These are phyloP conservation scores for Toxonevra muliebris DNA, from an alignment of 2,888 invertebrate genomes.

Conservation along the genomic window DNA sequence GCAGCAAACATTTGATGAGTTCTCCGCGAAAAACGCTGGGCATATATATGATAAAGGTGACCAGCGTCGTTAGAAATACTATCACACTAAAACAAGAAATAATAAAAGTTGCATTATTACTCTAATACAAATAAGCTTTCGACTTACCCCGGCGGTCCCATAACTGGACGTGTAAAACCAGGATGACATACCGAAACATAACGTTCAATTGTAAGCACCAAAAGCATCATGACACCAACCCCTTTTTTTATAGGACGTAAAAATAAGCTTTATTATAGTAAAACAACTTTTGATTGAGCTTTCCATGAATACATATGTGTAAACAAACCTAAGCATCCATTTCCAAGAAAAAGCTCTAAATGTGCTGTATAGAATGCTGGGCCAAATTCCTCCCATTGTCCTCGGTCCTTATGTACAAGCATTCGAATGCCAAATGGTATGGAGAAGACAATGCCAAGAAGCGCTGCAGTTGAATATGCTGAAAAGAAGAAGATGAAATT, in stretches of 20 bases:
- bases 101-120: constrained; percentile 13
- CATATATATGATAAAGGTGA: constrained; percentile 74
- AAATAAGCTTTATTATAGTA: background rate
- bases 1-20: constrained; percentile 68
- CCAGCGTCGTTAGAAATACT: constrained; percentile 72
- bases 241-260: constrained; percentile 58
- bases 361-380: constrained; percentile 77
- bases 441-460: constrained; percentile 76
- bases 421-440: constrained; percentile 75
- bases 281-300: constrained; percentile 2
- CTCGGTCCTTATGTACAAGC: constrained; percentile 72
- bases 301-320: background rate
- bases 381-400: constrained; percentile 72
- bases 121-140: constrained; percentile 31
- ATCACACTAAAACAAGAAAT: constrained; percentile 63
- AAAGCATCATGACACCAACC: constrained; percentile 79
- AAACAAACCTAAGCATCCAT: constrained; percentile 72
- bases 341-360: constrained; percentile 76
- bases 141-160: constrained; percentile 70
- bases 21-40: constrained; percentile 74
- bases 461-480: constrained; percentile 81
- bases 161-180: constrained; percentile 72
- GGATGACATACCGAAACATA: constrained; percentile 81
- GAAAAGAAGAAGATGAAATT: constrained; percentile 49
- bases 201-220: constrained; percentile 77